These are phyloP conservation scores for Carettochelys insculpta DNA, from an alignment of 2,113 vertebrate genomes.

Conservation along the genomic window DNA sequence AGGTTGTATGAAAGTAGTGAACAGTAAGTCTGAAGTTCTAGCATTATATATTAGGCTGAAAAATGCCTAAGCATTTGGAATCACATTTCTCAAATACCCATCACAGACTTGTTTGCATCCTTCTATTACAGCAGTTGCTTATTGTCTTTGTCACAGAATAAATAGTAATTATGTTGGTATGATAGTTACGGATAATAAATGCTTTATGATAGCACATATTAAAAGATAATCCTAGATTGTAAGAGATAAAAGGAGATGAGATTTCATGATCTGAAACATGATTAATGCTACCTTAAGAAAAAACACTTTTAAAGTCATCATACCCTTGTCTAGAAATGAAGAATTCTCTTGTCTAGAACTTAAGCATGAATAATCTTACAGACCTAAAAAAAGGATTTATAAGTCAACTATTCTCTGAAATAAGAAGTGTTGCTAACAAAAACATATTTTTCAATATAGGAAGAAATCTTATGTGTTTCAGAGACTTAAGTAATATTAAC, in stretches of 20 bases:
- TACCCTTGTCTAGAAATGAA: not conserved
- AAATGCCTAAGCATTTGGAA: not conserved
- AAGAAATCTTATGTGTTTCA: not conserved
- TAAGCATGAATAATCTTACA: not conserved
- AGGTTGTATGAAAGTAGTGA: not conserved
- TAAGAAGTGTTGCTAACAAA: not conserved
- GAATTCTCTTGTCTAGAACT: no score
- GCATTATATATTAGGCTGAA: not conserved
- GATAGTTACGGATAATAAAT: not conserved
- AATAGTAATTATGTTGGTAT: not conserved
- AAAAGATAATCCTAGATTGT: not conserved
- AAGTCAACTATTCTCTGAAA: not conserved
- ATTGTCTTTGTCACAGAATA: not conserved
- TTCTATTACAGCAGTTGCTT: not conserved
- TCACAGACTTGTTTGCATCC: not conserved
- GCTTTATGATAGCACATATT: not conserved
- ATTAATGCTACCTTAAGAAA: no score
- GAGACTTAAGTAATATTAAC: not conserved
- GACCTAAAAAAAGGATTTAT: not conserved
- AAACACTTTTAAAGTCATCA: not conserved
- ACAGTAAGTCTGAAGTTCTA: not conserved
- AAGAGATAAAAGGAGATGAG: not conserved
- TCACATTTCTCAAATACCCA: not conserved
- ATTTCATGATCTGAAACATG: conserved; percentile 7
- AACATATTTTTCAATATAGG: not conserved